phyloP scores from a whole-genome alignment of 2,797 vertebrate species.

The Hapalemur alaotrensis region DNA sequence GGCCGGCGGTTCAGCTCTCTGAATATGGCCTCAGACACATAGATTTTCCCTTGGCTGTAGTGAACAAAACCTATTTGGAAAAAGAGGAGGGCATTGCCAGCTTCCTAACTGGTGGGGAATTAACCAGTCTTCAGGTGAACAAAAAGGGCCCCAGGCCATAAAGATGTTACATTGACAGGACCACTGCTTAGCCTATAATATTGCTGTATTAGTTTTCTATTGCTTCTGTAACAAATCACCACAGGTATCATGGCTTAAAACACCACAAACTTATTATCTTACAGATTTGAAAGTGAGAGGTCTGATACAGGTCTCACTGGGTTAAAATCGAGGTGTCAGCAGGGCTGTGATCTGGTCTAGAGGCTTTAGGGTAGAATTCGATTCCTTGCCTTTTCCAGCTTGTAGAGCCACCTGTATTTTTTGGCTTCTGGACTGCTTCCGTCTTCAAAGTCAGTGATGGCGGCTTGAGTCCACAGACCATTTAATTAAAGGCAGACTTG shows the following conservation, averaged over 20 bases:
- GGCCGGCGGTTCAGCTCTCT: neutral
- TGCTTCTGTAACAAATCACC: neutral
- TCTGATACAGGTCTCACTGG: neutral
- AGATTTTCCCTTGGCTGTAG: neutral
- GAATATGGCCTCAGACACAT: neutral
- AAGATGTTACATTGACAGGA: neutral
- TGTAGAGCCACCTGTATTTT: neutral
- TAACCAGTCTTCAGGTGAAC: neutral
- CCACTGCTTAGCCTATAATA: neutral
- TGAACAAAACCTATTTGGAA: neutral
- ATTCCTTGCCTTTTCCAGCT: neutral
- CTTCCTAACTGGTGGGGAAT: neutral
- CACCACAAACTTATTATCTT: neutral
- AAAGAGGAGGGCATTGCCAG: neutral
- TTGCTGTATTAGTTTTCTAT: neutral
- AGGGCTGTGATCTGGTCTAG: neutral
- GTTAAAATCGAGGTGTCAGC: neutral
- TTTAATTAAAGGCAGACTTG: constrained; percentile 41
- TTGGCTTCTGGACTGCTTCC: neutral
- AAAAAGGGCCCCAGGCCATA: neutral
- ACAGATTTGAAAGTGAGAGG: neutral
- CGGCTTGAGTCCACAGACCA: neutral
- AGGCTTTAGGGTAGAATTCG: neutral
- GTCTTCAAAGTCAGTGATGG: neutral
- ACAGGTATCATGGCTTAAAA: neutral